These are phyloP conservation scores for Herpetotheres cachinnans DNA, from an alignment of 2,113 vertebrate genomes.

Conservation along the genomic window DNA sequence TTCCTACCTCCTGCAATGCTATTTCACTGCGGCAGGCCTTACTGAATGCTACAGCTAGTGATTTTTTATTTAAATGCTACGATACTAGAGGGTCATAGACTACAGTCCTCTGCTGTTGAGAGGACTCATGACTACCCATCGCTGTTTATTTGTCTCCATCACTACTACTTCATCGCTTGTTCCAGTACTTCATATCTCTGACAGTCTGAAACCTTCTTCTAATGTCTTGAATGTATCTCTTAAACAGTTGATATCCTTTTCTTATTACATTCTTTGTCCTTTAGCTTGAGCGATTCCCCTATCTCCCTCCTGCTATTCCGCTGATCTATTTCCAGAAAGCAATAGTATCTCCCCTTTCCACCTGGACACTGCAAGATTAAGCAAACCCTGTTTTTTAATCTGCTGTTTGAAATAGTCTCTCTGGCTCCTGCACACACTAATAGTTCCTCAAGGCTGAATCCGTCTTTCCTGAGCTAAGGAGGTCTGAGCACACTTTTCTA, in stretches of 20 bases:
- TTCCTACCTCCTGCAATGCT: not conserved
- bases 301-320: not conserved
- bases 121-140: not conserved
- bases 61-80: not conserved
- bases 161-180: not conserved
- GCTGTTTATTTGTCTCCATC: not conserved
- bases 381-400: not conserved
- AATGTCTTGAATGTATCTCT: not conserved
- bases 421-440: not conserved
- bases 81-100: not conserved
- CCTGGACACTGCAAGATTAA: not conserved
- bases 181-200: not conserved
- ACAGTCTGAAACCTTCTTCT: not conserved
- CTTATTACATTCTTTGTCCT: not conserved
- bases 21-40: not conserved
- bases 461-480: not conserved
- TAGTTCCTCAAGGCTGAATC: not conserved
- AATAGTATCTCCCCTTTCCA: not conserved
- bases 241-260: not conserved
- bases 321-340: not conserved
- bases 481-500: not conserved
- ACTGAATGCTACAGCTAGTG: not conserved
- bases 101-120: not conserved
- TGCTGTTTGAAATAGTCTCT: not conserved
- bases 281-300: not conserved